Base-by-base conservation (phyloP, 2,888 invertebrate species). In the Drosophila basisetae region DNA sequence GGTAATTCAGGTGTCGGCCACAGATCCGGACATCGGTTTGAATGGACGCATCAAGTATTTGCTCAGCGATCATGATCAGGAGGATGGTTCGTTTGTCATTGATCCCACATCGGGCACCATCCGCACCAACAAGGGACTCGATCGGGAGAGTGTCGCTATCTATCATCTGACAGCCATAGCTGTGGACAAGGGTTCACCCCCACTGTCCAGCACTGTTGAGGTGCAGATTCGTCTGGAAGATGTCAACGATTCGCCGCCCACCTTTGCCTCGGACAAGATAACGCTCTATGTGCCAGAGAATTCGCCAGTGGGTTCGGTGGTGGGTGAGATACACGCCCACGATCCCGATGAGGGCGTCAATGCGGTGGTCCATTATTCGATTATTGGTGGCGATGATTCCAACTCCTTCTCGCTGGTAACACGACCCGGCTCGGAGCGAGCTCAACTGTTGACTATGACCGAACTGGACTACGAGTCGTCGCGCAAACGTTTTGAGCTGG, bases 401-500 rank as follows among this genome's bases (percentile, higher is more conserved):
- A 96, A 96, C 90, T 96, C 96, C 73, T 98, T 99, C 92, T 95
- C 96, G 0, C 93, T 98, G 1, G 96, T 97, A 71, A 96, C 97
- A 0, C 94, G 97, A 61, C 96, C 97, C 73, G 97, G 97, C 0
- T 96, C 96, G 0, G 97, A 97, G 83, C 96, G 96, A 74, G 98
- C 98, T 0, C 97, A 98, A 91, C 94, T 99, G 4, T 95, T 97
- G 0, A 98, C 98, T 0, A 96, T 97, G 94, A 96, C 97, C 0
- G 98, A 99, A 90, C 93, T 99, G 43, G 99, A 99, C 94, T 99
- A 98, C 92, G 99, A 99, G 92, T 97, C 98, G n/a, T 95, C 96
- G 0, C 96, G 97, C 73, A 99, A 99, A 92, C 96, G 96, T 73
- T 99, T 97, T 92, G 97, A 98, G 91, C 94, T 99, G 4, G 95